Evolutionary conservation across 2,797 vertebrate species (phyloP).

Genomic region (Botia kubotai): DNA sequence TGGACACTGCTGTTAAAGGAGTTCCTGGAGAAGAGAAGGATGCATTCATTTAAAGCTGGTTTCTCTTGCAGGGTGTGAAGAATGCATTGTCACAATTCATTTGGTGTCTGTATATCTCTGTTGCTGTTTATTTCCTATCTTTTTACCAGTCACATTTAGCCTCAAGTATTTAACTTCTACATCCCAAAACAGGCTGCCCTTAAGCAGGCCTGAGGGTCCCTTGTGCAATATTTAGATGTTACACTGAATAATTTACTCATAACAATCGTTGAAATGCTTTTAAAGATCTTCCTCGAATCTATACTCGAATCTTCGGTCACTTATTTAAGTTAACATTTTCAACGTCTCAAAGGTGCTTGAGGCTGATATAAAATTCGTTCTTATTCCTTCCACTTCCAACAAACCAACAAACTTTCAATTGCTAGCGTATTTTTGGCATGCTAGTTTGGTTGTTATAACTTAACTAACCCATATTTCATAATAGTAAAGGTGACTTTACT

Average conservation of each 20-base stretch:
- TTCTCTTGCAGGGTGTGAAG: not conserved
- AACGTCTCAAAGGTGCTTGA: not conserved
- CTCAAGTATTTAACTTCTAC: not conserved
- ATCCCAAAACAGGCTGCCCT: not conserved
- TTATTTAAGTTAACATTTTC: not conserved
- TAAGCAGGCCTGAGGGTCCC: not conserved
- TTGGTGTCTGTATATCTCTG: conserved; percentile 21
- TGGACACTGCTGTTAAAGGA: not conserved
- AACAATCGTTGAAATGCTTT: not conserved
- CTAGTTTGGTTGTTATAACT: not conserved
- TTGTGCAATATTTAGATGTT: not conserved
- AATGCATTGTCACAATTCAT: conserved; percentile 36
- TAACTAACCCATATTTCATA: too few relatives aligned
- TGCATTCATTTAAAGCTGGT: conserved; percentile 11
- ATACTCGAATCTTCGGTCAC: not conserved
- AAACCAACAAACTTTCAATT: not conserved
- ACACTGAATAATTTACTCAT: not conserved
- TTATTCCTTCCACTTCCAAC: not conserved
- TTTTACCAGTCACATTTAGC: too few relatives aligned
- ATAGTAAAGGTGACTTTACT: too few relatives aligned
- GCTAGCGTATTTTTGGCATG: not conserved
- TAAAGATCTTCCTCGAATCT: not conserved
- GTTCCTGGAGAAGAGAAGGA: not conserved
- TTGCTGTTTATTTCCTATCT: not conserved
- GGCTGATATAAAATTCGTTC: not conserved